Conservation (phyloP, 2,113 vertebrate species). For the Albula glossodonta region DNA sequence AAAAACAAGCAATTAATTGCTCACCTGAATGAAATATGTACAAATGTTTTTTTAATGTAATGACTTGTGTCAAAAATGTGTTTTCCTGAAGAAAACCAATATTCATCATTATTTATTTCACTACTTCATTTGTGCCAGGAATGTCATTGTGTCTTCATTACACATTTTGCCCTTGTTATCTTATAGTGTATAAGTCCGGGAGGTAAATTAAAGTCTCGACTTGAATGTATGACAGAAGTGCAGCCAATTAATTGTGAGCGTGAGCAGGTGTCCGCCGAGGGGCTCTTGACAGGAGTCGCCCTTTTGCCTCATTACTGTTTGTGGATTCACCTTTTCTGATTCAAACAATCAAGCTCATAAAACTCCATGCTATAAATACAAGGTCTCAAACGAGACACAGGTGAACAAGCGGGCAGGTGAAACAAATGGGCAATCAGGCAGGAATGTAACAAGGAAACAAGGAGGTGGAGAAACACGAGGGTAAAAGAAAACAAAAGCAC, state of each 20-base stretch:
- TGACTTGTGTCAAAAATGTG: background rate
- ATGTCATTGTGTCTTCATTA: constrained; percentile 19
- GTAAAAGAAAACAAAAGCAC: no score
- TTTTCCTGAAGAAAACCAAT: background rate
- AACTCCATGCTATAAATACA: no score
- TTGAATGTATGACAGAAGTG: background rate
- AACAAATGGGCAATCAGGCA: no score
- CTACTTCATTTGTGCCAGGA: background rate
- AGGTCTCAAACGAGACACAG: no score
- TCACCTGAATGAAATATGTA: no score
- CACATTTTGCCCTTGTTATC: constrained; percentile 24
- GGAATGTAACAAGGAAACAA: no score
- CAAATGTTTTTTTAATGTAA: background rate
- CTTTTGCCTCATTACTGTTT: background rate
- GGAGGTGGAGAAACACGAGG: no score
- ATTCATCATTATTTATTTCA: constrained; percentile 13
- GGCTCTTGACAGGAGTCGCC: background rate
- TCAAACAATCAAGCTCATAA: no score
- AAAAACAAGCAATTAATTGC: no score
- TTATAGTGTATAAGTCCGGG: constrained; percentile 21
- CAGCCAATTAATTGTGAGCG: background rate
- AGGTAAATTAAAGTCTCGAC: constrained; percentile 29
- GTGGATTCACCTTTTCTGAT: no score
- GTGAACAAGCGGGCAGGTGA: no score
- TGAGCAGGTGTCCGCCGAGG: background rate